phyloP scores from a whole-genome alignment of 2,888 invertebrate genomes.

The Troilus luridus region DNA sequence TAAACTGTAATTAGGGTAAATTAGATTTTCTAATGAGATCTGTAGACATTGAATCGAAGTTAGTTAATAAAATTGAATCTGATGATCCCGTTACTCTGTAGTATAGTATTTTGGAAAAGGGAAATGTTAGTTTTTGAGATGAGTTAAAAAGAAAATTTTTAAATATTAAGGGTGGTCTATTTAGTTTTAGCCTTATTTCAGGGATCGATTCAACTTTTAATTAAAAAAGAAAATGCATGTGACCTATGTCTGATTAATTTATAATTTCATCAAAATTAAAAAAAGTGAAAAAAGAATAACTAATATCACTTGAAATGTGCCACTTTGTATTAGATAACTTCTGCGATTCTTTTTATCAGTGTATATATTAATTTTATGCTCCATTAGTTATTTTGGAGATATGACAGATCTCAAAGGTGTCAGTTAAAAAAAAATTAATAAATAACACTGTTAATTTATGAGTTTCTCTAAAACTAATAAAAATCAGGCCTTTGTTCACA shows the following conservation, averaged over 20 bases:
- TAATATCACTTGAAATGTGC: too few relatives aligned
- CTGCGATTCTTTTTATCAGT: too few relatives aligned
- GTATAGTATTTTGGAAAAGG: not conserved
- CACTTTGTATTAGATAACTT: too few relatives aligned
- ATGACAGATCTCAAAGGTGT: not conserved
- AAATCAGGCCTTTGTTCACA: not conserved
- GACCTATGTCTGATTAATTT: not conserved
- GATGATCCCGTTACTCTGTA: not conserved
- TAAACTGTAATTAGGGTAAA: not conserved
- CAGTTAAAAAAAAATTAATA: not conserved
- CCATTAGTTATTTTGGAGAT: not conserved
- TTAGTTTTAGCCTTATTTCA: not conserved
- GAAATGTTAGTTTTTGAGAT: not conserved
- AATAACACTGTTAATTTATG: not conserved
- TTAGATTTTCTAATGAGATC: not conserved
- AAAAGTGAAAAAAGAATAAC: too few relatives aligned
- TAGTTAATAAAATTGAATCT: not conserved
- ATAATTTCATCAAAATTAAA: too few relatives aligned
- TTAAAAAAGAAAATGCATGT: not conserved
- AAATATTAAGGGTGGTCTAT: not conserved
- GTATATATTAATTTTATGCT: not conserved
- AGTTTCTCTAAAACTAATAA: not conserved
- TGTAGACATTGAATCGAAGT: not conserved
- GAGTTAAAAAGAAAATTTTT: not conserved
- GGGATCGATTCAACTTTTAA: not conserved